Base-by-base conservation (phyloP, 2,113 vertebrate genomes). In the Oostethus manadensis region DNA sequence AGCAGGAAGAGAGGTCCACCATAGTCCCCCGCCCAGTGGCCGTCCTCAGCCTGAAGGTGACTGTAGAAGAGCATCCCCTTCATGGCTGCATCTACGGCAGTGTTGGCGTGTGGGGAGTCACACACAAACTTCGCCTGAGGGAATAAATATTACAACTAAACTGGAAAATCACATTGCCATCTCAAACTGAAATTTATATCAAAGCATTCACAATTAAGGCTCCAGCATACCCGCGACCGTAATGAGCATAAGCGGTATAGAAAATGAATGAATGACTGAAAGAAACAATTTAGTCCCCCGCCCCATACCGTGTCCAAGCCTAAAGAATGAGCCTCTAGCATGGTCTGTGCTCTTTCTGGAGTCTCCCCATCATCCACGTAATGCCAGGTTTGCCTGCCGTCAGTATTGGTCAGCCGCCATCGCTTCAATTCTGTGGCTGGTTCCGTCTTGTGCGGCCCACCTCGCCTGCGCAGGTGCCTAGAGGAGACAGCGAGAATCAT, bases 21-120 rank as follows among this genome's bases (percentile, higher is more conserved):
- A 0, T 98, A 98, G 78, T 99, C 96, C 1, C 94, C 94, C 0
- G 95, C 83, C 96, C 96, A 99, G 80, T 99, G 95, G 8, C 97
- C 96, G 1, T 99, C 96, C 71, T 97, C 94, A 0, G 93, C 91
- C 76, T 99, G 97, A 22, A 99, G 90, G 8, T 65, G 63, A 1
- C 86, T 76, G 56, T 96, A 98, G 81, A 98, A 97, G 13, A 64
- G 61, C 89, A 96, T 88, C 0, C 93, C 97, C 2, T 93, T 93
- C 65, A 80, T 51, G 16, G 92, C 88, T 0, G 89, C 92, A 4
- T 91, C 89, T 1, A 50, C 48, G 1, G 93, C 92, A 0, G 89
- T 90, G 16, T 46, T 47, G 2, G 89, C 90, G 20, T 77, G 65
- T 8, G 90, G 77, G 9, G 84, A 80, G 20, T 75, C 70, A 1